A percentile compares a stretch with the other conserved stretches of the same genome.
These are phyloP conservation scores for Tetraodon nigroviridis DNA, from an alignment of 2,113 vertebrate species.

Conservation along the genomic window DNA sequence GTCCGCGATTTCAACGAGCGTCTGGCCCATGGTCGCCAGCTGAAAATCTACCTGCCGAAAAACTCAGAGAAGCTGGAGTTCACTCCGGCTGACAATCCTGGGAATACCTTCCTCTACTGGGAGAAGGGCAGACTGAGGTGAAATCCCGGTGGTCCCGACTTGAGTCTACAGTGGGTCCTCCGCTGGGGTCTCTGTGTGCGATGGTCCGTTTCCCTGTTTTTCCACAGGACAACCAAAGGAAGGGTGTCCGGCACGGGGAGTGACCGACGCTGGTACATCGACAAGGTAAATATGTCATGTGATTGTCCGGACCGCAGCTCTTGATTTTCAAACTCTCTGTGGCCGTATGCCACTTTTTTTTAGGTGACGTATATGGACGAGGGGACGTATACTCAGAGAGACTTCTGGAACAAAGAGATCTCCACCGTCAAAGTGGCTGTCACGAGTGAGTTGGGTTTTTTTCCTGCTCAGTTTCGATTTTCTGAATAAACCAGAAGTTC, in stretches of 20 bases:
- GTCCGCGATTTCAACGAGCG: slow-evolving; percentile 31
- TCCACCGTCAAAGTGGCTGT: slow-evolving; percentile 48
- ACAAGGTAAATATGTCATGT: slow-evolving; percentile 20
- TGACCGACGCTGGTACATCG: slow-evolving; percentile 47
- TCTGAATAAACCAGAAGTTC: no score
- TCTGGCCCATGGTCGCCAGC: slow-evolving; percentile 43
- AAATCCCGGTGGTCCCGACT: not conserved
- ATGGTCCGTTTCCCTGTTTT: not conserved
- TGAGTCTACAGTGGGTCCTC: not conserved
- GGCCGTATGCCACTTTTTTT: not conserved
- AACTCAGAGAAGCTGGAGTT: slow-evolving; percentile 45
- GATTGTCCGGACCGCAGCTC: not conserved
- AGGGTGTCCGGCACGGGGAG: slow-evolving; percentile 20
- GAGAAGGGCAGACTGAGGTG: slow-evolving; percentile 2
- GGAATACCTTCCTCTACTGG: slow-evolving; percentile 7
- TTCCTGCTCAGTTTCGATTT: no score
- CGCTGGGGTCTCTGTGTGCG: not conserved
- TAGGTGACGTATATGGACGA: slow-evolving; percentile 60
- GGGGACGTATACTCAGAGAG: slow-evolving; percentile 51
- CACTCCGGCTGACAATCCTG: not conserved
- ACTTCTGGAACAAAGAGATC: slow-evolving; percentile 38
- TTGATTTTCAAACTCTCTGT: not conserved
- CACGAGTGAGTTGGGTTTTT: slow-evolving; percentile 35
- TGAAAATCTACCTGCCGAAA: slow-evolving; percentile 52
- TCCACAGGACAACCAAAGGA: slow-evolving; percentile 3